Evolutionary conservation across 2,797 vertebrate species (phyloP).

Genomic region (Centroberyx gerrardi): DNA sequence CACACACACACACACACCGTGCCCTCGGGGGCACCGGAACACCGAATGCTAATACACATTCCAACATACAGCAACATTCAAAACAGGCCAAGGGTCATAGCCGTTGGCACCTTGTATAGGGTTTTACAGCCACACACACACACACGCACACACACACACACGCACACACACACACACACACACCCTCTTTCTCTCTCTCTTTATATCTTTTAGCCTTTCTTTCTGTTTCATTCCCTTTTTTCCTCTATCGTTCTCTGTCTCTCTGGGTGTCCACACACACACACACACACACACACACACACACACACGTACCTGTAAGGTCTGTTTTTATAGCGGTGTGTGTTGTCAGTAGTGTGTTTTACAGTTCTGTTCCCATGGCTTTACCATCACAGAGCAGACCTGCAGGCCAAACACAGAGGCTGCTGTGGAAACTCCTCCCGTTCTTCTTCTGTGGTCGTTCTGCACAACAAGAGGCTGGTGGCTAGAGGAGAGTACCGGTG

Average conservation of each 20-base stretch:
- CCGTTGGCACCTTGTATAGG: constrained; percentile 78
- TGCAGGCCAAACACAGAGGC: constrained; percentile 57
- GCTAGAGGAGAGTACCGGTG: constrained; percentile 8
- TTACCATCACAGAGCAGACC: constrained; percentile 57
- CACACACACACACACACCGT: constrained; percentile 41
- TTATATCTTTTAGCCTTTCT: constrained; percentile 49
- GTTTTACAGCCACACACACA: constrained; percentile 68
- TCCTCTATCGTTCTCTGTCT: constrained; percentile 21
- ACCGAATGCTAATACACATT: constrained; percentile 80
- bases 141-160: constrained; percentile 13
- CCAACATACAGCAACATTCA: constrained; percentile 74
- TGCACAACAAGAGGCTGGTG: constrained; percentile 25
- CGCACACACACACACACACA: constrained; percentile 27
- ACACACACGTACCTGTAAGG: constrained; percentile 58
- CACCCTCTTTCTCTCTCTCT: constrained; percentile 52
- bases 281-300: constrained; percentile 34
- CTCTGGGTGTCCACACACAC: constrained; percentile 7
- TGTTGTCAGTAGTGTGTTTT: constrained; percentile 79
- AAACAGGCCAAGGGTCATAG: constrained; percentile 73
- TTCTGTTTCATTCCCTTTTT: constrained; percentile 48
- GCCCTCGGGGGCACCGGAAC: constrained; percentile 74
- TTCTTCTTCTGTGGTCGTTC: constrained; percentile 19
- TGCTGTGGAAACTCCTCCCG: constrained; percentile 59
- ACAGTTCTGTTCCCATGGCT: constrained; percentile 80
- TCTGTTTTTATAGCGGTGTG: constrained; percentile 65